These are phyloP conservation scores for Carlito syrichta DNA, from an alignment of 2,113 vertebrate species.

Conservation along the genomic window DNA sequence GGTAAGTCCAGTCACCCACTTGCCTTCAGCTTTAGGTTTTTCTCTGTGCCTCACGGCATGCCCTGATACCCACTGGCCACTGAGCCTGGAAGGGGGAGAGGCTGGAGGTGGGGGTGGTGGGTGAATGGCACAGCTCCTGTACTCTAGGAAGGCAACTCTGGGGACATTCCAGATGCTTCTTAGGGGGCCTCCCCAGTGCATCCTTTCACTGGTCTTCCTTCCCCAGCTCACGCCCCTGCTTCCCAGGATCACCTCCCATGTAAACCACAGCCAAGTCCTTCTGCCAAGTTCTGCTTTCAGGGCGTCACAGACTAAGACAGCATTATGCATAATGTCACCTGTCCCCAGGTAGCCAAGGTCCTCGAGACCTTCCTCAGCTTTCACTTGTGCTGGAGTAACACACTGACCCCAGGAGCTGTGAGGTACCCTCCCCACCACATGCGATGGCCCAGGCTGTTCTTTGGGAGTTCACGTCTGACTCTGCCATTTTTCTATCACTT, in stretches of 20 bases:
- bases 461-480: neutral
- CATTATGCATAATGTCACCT: neutral
- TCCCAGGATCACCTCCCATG: neutral
- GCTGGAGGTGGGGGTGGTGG: neutral
- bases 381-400: accelerated
- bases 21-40: neutral
- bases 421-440: accelerated
- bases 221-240: neutral
- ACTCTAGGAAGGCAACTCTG: neutral
- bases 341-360: neutral
- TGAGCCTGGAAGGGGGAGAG: neutral
- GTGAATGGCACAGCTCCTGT: neutral
- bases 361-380: accelerated
- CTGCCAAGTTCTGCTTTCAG: neutral
- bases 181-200: accelerated
- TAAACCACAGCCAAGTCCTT: neutral
- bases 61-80: neutral
- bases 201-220: neutral
- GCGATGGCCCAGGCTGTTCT: neutral
- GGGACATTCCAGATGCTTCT: neutral
- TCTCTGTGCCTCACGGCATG: neutral
- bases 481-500: neutral
- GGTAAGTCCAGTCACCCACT: neutral
- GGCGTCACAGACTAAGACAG: neutral
- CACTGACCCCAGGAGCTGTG: accelerated